A percentile compares a stretch with the other conserved stretches of the same genome.
Evolutionary conservation across 2,113 vertebrate species (phyloP).

Genomic region (Lucifuga dentata): DNA sequence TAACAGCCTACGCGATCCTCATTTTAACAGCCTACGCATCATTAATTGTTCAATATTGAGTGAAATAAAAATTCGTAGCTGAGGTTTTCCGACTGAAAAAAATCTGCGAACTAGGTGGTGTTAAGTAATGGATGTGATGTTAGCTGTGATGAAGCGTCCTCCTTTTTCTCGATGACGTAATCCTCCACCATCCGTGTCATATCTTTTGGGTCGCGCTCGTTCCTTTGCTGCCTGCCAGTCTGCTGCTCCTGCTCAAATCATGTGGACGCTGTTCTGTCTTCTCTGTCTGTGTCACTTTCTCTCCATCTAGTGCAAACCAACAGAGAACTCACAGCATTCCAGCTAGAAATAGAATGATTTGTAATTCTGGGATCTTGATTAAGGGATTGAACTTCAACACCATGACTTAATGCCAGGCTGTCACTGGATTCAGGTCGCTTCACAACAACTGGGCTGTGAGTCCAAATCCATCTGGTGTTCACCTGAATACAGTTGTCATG

Average conservation of each 20-base stretch:
- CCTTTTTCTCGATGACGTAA: constrained; percentile 77
- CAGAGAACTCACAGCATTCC: not conserved
- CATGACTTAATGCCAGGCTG: not conserved
- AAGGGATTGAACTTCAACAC: not conserved
- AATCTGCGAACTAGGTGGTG: constrained; percentile 21
- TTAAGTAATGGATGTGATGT: constrained; percentile 36
- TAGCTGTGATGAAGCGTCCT: constrained; percentile 71
- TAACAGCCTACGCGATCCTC: not conserved
- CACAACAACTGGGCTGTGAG: too few relatives aligned
- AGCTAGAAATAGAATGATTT: not conserved
- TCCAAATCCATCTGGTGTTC: too few relatives aligned
- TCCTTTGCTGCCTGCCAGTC: constrained; percentile 62
- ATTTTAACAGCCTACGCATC: not conserved
- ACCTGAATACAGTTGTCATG: too few relatives aligned
- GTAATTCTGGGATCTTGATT: too few relatives aligned
- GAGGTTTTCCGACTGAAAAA: not conserved
- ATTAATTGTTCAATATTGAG: not conserved
- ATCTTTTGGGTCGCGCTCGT: constrained; percentile 75
- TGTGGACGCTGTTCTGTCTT: constrained; percentile 54
- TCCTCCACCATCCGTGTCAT: constrained; percentile 74
- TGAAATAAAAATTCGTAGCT: not conserved
- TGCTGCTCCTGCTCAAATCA: constrained; percentile 63
- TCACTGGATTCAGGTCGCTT: not conserved
- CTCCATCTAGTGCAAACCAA: not conserved
- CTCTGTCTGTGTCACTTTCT: constrained; percentile 13